phyloP scores from a whole-genome alignment of 2,888 invertebrate genomes.

The Acrocyrtus sp. region DNA sequence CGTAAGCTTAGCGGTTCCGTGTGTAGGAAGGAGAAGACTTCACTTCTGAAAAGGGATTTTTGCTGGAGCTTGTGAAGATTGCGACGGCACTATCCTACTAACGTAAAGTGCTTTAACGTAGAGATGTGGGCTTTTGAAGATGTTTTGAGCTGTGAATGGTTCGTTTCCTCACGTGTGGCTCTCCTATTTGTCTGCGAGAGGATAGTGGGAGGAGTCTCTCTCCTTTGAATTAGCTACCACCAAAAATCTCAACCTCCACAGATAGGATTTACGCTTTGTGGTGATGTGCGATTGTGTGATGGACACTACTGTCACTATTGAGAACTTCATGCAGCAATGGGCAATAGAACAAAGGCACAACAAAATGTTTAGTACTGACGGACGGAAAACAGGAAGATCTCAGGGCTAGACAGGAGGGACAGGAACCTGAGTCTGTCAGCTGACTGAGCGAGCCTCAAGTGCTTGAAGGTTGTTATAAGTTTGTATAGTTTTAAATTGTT shows the following conservation, averaged over 20 bases:
- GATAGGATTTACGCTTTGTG: not conserved
- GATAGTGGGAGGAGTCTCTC: constrained; percentile 25
- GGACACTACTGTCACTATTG: too few species aligned
- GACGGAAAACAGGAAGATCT: not conserved
- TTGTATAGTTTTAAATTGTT: too few species aligned
- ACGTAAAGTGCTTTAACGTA: not conserved
- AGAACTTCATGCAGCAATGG: too few species aligned
- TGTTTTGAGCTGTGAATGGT: constrained; percentile 6
- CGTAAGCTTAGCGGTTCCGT: too few species aligned
- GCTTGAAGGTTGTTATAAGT: too few species aligned
- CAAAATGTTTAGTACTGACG: not conserved
- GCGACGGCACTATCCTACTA: not conserved
- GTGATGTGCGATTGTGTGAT: too few species aligned
- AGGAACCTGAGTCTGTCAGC: too few species aligned
- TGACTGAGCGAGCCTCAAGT: too few species aligned
- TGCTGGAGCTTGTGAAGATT: not conserved
- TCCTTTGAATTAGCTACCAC: constrained; percentile 32
- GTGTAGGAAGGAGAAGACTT: too few species aligned
- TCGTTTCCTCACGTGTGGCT: constrained; percentile 35
- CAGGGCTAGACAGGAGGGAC: not conserved
- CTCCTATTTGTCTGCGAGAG: constrained; percentile 24
- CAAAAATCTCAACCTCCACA: constrained; percentile 1
- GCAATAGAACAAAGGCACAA: not conserved
- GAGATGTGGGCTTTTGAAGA: not conserved
- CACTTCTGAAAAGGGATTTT: too few species aligned